Conservation (phyloP, 2,888 invertebrate genomes). For the Cryptophagus acutangulus region DNA sequence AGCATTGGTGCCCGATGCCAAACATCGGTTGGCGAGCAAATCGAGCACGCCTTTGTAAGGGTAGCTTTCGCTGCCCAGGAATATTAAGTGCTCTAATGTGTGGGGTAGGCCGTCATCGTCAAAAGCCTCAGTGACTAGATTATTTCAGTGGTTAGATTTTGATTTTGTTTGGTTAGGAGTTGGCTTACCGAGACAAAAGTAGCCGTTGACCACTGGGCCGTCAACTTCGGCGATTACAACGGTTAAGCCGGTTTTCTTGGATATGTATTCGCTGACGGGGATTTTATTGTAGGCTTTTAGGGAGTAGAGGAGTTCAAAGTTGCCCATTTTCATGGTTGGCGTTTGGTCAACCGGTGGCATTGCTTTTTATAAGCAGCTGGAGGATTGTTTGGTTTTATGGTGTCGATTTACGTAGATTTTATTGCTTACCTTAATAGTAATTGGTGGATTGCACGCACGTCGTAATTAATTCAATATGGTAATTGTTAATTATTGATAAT, state of each 20-base stretch:
- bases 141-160: background rate
- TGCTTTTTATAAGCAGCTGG: too few relatives aligned
- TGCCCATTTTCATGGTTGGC: slow-evolving; percentile 42
- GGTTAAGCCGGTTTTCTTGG: slow-evolving; percentile 72
- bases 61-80: slow-evolving; percentile 83
- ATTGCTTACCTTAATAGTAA: too few relatives aligned
- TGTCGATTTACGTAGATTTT: too few relatives aligned
- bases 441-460: too few relatives aligned
- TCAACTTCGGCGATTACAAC: slow-evolving; percentile 82
- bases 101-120: slow-evolving; percentile 92
- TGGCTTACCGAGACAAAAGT: slow-evolving; percentile 74
- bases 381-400: too few relatives aligned
- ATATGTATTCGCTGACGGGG: slow-evolving; percentile 76
- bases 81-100: slow-evolving; percentile 87
- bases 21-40: slow-evolving; percentile 80
- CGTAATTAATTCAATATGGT: too few relatives aligned
- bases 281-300: slow-evolving; percentile 66
- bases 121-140: slow-evolving; percentile 79
- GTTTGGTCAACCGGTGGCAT: slow-evolving; percentile 41
- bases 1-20: slow-evolving; percentile 89
- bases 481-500: too few relatives aligned
- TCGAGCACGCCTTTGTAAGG: slow-evolving; percentile 88
- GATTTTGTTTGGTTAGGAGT: background rate
- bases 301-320: slow-evolving; percentile 56
- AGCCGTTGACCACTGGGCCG: slow-evolving; percentile 86